These are phyloP conservation scores for Cremastobaeus sp. DNA, from an alignment of 2,888 invertebrate species.

Conservation along the genomic window DNA sequence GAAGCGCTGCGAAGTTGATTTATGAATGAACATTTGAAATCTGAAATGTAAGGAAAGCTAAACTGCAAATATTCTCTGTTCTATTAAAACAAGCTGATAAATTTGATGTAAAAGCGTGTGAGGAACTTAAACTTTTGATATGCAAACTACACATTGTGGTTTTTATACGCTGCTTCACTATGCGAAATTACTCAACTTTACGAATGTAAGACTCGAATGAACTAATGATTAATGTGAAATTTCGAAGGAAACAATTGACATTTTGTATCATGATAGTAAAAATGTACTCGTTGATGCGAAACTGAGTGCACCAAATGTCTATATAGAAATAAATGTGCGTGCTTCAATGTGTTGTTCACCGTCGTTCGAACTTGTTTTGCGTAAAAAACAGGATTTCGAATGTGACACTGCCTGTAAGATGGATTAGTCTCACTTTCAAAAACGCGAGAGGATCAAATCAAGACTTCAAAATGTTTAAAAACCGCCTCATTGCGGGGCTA, in stretches of 20 bases:
- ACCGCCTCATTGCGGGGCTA: constrained; percentile 32
- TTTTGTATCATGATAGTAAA: constrained; percentile 39
- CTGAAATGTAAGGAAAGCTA: too few relatives aligned
- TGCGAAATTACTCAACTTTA: constrained; percentile 29
- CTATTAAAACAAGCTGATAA: too few relatives aligned
- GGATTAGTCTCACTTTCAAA: too few relatives aligned
- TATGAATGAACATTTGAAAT: too few relatives aligned
- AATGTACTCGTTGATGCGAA: constrained; percentile 33
- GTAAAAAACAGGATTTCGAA: constrained; percentile 25
- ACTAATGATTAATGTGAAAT: constrained; percentile 42
- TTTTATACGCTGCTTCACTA: constrained; percentile 43
- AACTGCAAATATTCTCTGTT: too few relatives aligned
- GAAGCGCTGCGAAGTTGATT: too few relatives aligned
- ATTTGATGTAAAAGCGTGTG: constrained; percentile 19
- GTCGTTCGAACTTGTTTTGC: constrained; percentile 35
- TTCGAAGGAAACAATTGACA: constrained; percentile 34
- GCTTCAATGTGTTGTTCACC: constrained; percentile 35
- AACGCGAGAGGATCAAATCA: too few relatives aligned
- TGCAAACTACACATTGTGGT: constrained; percentile 13
- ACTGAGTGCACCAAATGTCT: constrained; percentile 33
- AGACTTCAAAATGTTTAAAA: constrained; percentile 49
- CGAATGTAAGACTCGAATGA: constrained; percentile 36
- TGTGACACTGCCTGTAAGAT: constrained; percentile 32
- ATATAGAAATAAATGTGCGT: constrained; percentile 41
- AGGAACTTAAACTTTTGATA: constrained; percentile 33